Conservation (phyloP, 2,797 vertebrate species). For the Sebastolobus altivelis region DNA sequence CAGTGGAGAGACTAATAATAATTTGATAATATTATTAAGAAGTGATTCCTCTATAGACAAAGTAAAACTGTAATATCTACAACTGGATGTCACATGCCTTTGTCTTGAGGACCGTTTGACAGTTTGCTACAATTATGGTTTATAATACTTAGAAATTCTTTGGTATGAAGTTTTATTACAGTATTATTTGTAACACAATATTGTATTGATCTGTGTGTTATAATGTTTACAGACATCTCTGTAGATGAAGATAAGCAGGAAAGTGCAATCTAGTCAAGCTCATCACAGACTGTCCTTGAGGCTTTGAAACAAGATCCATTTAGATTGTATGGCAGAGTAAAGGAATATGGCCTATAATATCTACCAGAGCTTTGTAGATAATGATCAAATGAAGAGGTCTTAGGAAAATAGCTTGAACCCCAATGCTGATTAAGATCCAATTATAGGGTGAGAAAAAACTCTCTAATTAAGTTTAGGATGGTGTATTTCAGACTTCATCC, state of each 20-base stretch:
- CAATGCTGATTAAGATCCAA: constrained; percentile 84
- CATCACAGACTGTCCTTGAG: constrained; percentile 77
- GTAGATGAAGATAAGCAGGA: constrained; percentile 70
- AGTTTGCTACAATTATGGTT: not conserved
- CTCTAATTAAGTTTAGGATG: constrained; percentile 64
- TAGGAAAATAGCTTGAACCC: constrained; percentile 83
- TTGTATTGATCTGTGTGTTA: constrained; percentile 57
- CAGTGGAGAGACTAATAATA: not conserved
- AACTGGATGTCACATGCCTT: not conserved
- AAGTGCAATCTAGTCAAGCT: constrained; percentile 68
- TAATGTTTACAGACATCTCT: constrained; percentile 71
- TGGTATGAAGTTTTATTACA: not conserved
- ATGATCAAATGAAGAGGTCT: constrained; percentile 84
- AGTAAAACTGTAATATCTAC: not conserved
- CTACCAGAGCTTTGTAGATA: constrained; percentile 83
- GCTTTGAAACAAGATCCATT: constrained; percentile 86
- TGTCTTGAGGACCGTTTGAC: not conserved
- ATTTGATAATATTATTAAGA: not conserved
- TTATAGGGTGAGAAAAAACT: constrained; percentile 63
- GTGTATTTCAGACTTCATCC: constrained; percentile 31
- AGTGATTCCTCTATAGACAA: not conserved
- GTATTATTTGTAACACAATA: constrained; percentile 11
- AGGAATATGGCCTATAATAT: constrained; percentile 82
- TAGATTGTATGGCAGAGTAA: constrained; percentile 80
- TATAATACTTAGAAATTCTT: constrained; percentile 14